A percentile compares a stretch with the other conserved stretches of the same genome.
These are phyloP conservation scores for Atta texana DNA, from an alignment of 1,140 invertebrate species.

Conservation along the genomic window DNA sequence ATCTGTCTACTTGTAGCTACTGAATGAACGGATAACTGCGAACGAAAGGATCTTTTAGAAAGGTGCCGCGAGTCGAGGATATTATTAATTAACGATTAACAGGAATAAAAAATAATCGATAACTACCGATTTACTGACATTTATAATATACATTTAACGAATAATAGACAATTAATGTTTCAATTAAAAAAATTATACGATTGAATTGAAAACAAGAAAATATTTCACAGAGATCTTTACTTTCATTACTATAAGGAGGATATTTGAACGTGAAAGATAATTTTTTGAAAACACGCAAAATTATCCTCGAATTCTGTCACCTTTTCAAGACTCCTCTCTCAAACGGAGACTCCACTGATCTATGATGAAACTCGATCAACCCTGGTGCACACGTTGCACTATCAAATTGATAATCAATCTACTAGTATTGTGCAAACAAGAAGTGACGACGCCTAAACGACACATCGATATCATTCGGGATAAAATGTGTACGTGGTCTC, in stretches of 20 bases:
- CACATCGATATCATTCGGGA: conserved; percentile 55
- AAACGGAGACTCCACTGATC: conserved; percentile 36
- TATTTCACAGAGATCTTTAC: background rate
- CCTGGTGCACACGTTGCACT: conserved; percentile 45
- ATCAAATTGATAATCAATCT: conserved; percentile 51
- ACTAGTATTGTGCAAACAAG: conserved; percentile 59
- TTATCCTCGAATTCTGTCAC: background rate
- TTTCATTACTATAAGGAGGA: background rate
- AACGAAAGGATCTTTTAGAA: conserved; percentile 26
- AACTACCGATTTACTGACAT: background rate
- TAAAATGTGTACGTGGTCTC: conserved; percentile 39
- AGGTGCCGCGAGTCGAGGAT: conserved; percentile 33
- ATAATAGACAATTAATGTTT: background rate
- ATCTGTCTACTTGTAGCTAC: conserved; percentile 55
- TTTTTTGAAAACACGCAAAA: background rate
- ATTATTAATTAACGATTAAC: conserved; percentile 24
- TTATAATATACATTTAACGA: background rate
- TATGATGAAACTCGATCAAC: conserved; percentile 51
- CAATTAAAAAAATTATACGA: background rate
- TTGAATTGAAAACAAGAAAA: background rate
- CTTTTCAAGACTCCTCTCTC: conserved; percentile 30
- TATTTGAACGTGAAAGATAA: background rate
- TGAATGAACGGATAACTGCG: conserved; percentile 36
- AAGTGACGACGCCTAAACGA: conserved; percentile 59
- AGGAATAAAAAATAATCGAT: background rate